Base-by-base conservation (phyloP, 2,113 vertebrate species). In the Otus sunia region DNA sequence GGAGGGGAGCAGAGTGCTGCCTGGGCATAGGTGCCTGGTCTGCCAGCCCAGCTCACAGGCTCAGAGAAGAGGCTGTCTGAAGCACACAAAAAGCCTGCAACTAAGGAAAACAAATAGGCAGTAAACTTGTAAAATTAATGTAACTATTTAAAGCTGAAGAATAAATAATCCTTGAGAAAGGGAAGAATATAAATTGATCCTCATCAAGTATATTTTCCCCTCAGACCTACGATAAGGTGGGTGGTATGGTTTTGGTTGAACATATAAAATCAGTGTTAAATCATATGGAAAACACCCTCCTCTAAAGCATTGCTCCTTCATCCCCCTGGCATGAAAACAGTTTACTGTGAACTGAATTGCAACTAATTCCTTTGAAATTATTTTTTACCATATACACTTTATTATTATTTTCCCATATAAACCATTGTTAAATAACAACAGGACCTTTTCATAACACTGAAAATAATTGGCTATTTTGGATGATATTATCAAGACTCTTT, bases 401-500 rank as follows among this genome's bases (percentile, higher is more conserved):
- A 89, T 79, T 91, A 82, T 21, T 85, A 15, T 89, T 92, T 95
- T 78, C 60, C 53, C 64, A 59, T 92, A 95, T 86, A 93, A 96
- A 80, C 52, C 39, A 81, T 81, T 96, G 88, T 95, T 96, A 92
- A 96, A 90, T 88, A 94, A 91, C 77, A 96, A 90, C 73, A 94
- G 75, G 36, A 90, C 34, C 81, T 88, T 83, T 92, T 80, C 79
- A 86, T 78, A 96, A 95, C 86, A 92, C 84, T 89, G 83, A 83
- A 86, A 97, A 97, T 96, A 95, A 96, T 92, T 94, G 95, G 86
- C 86, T 95, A 53, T 85, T 96, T 93, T 94, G 75, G 86, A 91
- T 94, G 49, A 94, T 96, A 90, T 92, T 95, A 97, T 97, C 96
- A 90, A 94, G 86, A 56, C 90, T 88, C 77, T 96, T 97, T 94